A percentile compares a stretch with the other conserved stretches of the same genome.
phyloP scores from a whole-genome alignment of 2,113 vertebrate genomes.

The Nothoprocta pentlandii region DNA sequence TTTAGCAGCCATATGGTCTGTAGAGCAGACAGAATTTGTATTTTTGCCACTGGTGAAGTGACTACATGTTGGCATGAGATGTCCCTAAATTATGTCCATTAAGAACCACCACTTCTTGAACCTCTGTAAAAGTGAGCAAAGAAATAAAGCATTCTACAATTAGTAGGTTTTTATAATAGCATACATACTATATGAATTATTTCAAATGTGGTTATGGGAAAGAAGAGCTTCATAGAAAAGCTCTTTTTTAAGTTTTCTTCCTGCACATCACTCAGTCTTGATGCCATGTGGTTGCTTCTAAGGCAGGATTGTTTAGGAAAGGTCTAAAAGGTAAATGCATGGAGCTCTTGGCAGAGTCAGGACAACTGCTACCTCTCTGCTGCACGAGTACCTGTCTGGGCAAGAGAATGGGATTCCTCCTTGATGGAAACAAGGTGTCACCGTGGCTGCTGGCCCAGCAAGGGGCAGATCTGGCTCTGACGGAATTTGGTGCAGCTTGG shows the following conservation, averaged over 20 bases:
- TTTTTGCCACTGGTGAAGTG: not conserved
- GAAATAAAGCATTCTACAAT: not conserved
- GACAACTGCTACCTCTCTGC: not conserved
- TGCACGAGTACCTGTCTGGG: fast-evolving
- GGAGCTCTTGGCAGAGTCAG: not conserved
- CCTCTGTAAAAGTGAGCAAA: not conserved
- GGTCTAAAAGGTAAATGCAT: not conserved
- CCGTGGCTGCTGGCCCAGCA: not conserved
- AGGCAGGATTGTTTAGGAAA: not conserved
- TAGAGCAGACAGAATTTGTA: not conserved
- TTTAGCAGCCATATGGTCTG: not conserved
- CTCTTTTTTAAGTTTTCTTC: not conserved
- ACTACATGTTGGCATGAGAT: not conserved
- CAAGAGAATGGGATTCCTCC: not conserved
- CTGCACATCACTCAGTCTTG: not conserved
- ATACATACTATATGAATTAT: not conserved
- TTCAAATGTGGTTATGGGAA: not conserved
- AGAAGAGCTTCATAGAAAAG: not conserved
- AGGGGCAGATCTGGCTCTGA: fast-evolving
- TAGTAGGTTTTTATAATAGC: not conserved
- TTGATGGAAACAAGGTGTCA: not conserved
- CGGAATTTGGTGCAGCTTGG: not conserved
- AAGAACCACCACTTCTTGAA: not conserved
- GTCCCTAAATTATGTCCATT: not conserved
- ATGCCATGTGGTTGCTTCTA: not conserved